Evolutionary conservation across 2,113 vertebrate species (phyloP).

Genomic region (Percopsis transmontana): DNA sequence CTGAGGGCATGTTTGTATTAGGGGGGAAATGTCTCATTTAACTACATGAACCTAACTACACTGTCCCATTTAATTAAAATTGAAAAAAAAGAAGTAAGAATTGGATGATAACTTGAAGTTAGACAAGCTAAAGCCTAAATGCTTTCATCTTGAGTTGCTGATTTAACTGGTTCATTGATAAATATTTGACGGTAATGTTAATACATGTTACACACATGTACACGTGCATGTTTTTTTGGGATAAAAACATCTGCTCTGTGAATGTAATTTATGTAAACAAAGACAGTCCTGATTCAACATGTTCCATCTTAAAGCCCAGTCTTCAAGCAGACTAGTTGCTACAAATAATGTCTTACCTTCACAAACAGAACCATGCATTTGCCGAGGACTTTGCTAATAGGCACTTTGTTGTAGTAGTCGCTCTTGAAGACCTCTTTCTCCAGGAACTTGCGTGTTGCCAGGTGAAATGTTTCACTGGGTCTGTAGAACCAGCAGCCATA

Average conservation of each 20-base stretch:
- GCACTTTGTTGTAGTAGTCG: constrained; percentile 93
- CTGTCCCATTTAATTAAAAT: too few species aligned
- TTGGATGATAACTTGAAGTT: background rate
- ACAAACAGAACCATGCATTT: constrained; percentile 98
- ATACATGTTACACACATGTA: too few species aligned
- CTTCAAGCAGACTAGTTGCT: background rate
- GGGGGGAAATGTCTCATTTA: too few species aligned
- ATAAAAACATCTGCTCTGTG: too few species aligned
- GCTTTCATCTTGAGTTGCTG: too few species aligned
- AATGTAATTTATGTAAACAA: too few species aligned
- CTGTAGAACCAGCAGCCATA: constrained; percentile 98
- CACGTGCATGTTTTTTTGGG: too few species aligned
- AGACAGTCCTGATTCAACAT: background rate
- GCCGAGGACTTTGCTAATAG: constrained; percentile 91
- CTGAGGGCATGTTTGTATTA: too few species aligned
- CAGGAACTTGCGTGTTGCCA: constrained; percentile 95
- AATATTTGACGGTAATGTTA: too few species aligned
- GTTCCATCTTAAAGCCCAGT: too few species aligned
- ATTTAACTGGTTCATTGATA: too few species aligned
- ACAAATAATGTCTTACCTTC: constrained; percentile 80
- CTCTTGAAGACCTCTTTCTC: constrained; percentile 99
- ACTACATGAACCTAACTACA: background rate
- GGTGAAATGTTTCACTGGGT: constrained; percentile 96
- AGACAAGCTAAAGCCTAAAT: background rate
- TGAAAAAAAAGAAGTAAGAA: too few species aligned